Percentiles rank a stretch among this genome's conserved stretches.
Conservation (phyloP, 2,113 vertebrate species). For the Brienomyrus brachyistius region DNA sequence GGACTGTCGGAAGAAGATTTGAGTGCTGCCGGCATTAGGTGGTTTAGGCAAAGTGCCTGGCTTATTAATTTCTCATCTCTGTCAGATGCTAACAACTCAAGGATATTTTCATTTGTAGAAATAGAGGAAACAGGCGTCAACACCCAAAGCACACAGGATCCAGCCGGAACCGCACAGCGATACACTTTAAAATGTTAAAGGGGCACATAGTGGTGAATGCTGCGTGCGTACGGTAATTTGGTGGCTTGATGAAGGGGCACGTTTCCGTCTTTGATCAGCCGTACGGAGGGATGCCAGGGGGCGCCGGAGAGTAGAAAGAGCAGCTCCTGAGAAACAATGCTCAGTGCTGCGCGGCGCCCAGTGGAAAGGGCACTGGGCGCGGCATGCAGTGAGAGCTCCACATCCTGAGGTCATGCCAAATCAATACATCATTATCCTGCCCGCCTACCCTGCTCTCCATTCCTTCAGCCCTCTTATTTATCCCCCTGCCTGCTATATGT, state of each 20-base stretch:
- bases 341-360: not conserved
- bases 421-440: slow-evolving; percentile 58
- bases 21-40: not conserved
- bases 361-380: not conserved
- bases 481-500: not conserved
- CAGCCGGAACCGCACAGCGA: not conserved
- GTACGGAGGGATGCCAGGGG: not conserved
- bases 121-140: not conserved
- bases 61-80: slow-evolving; percentile 38
- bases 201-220: not conserved
- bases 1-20: not conserved
- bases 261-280: not conserved
- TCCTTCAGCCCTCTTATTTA: not conserved
- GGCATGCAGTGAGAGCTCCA: slow-evolving; percentile 24
- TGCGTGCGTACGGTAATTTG: not conserved
- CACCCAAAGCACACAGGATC: not conserved
- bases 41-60: slow-evolving; percentile 5
- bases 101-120: slow-evolving; percentile 12
- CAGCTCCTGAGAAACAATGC: not conserved
- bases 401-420: slow-evolving; percentile 42
- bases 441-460: slow-evolving; percentile 31
- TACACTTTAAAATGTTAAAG: slow-evolving; percentile 13
- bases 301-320: not conserved
- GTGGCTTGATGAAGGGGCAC: not conserved
- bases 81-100: slow-evolving; percentile 19